Percentiles rank a stretch among this genome's conserved stretches.
Evolutionary conservation across 1,140 invertebrate genomes (phyloP).

Genomic region (Scaptomyza hsui): DNA sequence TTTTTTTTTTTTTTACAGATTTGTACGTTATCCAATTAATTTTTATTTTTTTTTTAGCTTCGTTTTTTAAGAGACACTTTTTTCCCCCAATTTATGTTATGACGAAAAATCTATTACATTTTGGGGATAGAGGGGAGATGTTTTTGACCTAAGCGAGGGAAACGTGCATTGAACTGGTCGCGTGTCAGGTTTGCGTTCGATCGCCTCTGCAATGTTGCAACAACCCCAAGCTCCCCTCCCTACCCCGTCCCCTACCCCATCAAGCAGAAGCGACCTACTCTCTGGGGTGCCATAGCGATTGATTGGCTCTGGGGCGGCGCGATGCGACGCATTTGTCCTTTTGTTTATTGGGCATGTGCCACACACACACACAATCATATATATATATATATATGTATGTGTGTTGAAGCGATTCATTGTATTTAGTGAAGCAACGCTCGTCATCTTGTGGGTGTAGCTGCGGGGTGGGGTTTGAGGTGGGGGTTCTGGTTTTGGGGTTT

Average conservation of each 20-base stretch:
- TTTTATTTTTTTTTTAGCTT: background rate
- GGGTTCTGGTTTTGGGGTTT: background rate
- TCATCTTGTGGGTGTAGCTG: constrained; percentile 23
- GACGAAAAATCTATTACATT: constrained; percentile 72
- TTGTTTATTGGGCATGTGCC: constrained; percentile 70
- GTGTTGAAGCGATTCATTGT: constrained; percentile 69
- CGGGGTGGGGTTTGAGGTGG: constrained; percentile 18
- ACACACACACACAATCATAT: background rate
- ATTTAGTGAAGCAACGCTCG: constrained; percentile 52
- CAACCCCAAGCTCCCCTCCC: background rate
- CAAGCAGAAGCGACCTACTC: constrained; percentile 7
- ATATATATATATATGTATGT: constrained; percentile 30
- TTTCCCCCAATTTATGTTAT: background rate
- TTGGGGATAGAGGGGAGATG: constrained; percentile 25
- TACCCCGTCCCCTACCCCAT: background rate
- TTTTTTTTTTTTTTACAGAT: too few species aligned
- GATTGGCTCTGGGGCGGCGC: constrained; percentile 78
- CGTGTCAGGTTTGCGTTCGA: constrained; percentile 79
- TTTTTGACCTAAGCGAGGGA: constrained; percentile 64
- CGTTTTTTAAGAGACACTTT: background rate
- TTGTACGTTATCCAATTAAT: too few species aligned
- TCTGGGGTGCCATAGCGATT: constrained; percentile 80
- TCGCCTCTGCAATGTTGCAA: constrained; percentile 41
- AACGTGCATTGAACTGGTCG: constrained; percentile 79
- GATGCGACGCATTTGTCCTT: constrained; percentile 76